These are phyloP conservation scores for Enteromius treurensis DNA, from an alignment of 2,797 vertebrate species.

Conservation along the genomic window DNA sequence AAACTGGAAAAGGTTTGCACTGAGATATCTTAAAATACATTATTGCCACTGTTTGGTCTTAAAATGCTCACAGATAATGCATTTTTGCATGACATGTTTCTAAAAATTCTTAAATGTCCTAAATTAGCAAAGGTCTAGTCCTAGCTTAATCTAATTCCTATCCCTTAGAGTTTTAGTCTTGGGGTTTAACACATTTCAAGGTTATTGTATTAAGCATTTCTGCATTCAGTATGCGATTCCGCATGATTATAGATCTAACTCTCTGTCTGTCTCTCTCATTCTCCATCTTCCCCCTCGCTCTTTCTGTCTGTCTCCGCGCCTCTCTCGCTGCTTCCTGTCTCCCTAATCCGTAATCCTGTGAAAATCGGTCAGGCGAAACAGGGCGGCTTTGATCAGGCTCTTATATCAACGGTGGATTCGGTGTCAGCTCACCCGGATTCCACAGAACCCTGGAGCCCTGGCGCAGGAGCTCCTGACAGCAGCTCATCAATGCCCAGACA, in stretches of 20 bases:
- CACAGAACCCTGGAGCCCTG: conserved; percentile 74
- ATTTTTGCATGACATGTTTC: too few species aligned
- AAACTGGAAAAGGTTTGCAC: too few species aligned
- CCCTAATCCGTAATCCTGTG: conserved; percentile 85
- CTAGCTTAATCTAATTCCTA: too few species aligned
- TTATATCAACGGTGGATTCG: conserved; percentile 78
- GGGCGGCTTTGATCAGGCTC: conserved; percentile 83
- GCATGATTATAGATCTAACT: conserved; percentile 57
- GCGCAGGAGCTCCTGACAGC: conserved; percentile 17
- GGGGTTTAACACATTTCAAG: background rate
- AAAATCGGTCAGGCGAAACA: conserved; percentile 81
- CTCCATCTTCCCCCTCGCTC: conserved; percentile 57
- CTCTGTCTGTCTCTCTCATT: conserved; percentile 51
- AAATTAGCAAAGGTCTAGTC: too few species aligned
- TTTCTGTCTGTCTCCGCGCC: conserved; percentile 70
- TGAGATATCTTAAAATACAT: too few species aligned
- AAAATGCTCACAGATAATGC: too few species aligned
- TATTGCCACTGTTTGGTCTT: too few species aligned
- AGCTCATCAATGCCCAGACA: conserved; percentile 15
- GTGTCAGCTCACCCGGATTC: conserved; percentile 78
- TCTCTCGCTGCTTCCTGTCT: conserved; percentile 77
- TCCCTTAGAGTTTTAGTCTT: background rate
- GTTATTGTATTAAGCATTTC: conserved; percentile 15
- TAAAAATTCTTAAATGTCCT: too few species aligned
- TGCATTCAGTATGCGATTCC: conserved; percentile 52